Conservation (phyloP, 2,797 vertebrate species). For the Anolis apletophallus region DNA sequence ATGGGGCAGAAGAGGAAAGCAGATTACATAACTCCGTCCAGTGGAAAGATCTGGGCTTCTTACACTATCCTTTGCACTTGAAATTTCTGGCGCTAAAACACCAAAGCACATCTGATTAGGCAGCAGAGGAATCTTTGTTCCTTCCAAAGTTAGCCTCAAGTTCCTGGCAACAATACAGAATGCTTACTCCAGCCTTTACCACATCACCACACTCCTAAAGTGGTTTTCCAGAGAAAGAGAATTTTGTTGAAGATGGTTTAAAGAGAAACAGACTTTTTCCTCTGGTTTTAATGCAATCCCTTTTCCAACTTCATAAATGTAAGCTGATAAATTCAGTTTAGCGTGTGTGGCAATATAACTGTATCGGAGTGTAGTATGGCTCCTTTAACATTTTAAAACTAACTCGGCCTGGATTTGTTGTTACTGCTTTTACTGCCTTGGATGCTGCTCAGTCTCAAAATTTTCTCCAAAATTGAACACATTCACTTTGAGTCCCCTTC, state of each 20-base stretch:
- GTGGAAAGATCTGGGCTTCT: slow-evolving; percentile 34
- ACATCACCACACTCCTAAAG: slow-evolving; percentile 37
- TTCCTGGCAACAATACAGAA: slow-evolving; percentile 62
- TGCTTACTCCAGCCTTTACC: slow-evolving; percentile 60
- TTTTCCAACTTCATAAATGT: slow-evolving; percentile 9
- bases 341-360: not conserved
- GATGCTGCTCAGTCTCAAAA: not conserved
- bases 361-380: slow-evolving; percentile 36
- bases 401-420: not conserved
- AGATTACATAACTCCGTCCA: slow-evolving; percentile 40
- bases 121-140: slow-evolving; percentile 60
- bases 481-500: too few species aligned
- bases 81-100: slow-evolving; percentile 38
- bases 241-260: slow-evolving; percentile 53
- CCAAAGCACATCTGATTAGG: slow-evolving; percentile 56
- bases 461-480: not conserved
- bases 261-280: slow-evolving; percentile 25
- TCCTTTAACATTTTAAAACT: slow-evolving; percentile 36
- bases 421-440: not conserved
- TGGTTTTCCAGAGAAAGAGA: slow-evolving; percentile 53
- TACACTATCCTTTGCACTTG: slow-evolving; percentile 14
- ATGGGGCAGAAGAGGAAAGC: slow-evolving; percentile 27
- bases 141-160: slow-evolving; percentile 67
- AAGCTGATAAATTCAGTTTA: not conserved
- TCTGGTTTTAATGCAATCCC: slow-evolving; percentile 45